Conservation (phyloP, 2,797 vertebrate genomes). For the Cottoperca gobio region DNA sequence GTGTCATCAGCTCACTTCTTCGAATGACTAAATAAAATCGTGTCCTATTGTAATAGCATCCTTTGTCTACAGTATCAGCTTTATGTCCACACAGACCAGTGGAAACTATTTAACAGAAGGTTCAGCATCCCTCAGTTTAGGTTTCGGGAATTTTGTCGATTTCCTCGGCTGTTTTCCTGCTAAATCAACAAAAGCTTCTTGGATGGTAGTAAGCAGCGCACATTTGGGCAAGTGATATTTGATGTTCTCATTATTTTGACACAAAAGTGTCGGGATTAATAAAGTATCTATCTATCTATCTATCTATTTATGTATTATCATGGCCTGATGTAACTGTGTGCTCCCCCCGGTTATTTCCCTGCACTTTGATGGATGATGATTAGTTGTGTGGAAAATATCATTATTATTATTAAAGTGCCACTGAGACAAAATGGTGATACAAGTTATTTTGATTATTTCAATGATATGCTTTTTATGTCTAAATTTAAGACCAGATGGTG, state of each 20-base stretch:
- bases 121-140: background rate
- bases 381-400: background rate
- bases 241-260: background rate
- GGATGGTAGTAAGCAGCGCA: no score
- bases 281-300: no score
- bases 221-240: background rate
- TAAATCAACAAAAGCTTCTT: slow-evolving; percentile 6
- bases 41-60: background rate
- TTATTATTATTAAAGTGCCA: background rate
- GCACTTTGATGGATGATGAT: background rate
- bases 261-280: no score
- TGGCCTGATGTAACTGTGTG: background rate
- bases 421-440: background rate
- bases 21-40: background rate
- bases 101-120: background rate
- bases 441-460: background rate
- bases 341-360: background rate
- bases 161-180: background rate
- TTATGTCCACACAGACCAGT: background rate
- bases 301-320: no score
- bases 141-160: background rate
- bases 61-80: background rate
- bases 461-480: background rate
- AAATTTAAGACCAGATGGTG: background rate
- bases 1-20: background rate